Evolutionary conservation across 2,113 vertebrate species (phyloP).

Genomic region (Brachyhypopomus gauderio): DNA sequence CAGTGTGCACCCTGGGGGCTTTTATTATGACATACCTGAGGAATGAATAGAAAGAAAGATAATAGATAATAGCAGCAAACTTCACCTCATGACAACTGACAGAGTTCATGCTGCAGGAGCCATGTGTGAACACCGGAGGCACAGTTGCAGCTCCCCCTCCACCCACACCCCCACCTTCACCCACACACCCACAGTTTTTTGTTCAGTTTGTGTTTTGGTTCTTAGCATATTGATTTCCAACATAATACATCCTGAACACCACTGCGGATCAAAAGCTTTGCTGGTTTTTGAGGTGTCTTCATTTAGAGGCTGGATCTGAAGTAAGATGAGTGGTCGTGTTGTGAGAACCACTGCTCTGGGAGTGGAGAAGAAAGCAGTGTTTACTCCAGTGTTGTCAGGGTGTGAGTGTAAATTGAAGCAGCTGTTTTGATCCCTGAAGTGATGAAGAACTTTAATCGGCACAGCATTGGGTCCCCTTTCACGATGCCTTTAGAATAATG

Average conservation of each 20-base stretch:
- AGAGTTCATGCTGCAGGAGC: conserved; percentile 4
- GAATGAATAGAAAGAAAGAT: not conserved
- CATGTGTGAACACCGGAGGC: too few species aligned
- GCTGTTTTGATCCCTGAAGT: conserved; percentile 39
- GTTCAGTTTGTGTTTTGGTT: not conserved
- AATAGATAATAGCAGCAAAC: not conserved
- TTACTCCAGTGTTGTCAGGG: conserved; percentile 1
- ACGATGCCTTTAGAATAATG: conserved; percentile 33
- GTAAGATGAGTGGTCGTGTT: not conserved
- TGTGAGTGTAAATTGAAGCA: conserved; percentile 28
- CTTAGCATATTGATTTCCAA: not conserved
- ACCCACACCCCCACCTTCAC: too few species aligned
- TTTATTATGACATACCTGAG: not conserved
- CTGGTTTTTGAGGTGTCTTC: not conserved
- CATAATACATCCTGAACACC: not conserved
- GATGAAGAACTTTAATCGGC: conserved; percentile 40
- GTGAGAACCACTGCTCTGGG: conserved; percentile 4
- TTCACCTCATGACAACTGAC: conserved; percentile 19
- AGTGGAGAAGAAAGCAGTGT: not conserved
- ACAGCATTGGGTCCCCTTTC: conserved; percentile 21
- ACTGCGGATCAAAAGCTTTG: not conserved
- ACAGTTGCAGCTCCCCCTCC: too few species aligned
- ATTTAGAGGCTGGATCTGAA: not conserved
- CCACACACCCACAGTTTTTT: too few species aligned
- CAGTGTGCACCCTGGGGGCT: not conserved